These are phyloP conservation scores for Mormyrops boulengeri DNA, from an alignment of 2,797 vertebrate species.

Conservation along the genomic window DNA sequence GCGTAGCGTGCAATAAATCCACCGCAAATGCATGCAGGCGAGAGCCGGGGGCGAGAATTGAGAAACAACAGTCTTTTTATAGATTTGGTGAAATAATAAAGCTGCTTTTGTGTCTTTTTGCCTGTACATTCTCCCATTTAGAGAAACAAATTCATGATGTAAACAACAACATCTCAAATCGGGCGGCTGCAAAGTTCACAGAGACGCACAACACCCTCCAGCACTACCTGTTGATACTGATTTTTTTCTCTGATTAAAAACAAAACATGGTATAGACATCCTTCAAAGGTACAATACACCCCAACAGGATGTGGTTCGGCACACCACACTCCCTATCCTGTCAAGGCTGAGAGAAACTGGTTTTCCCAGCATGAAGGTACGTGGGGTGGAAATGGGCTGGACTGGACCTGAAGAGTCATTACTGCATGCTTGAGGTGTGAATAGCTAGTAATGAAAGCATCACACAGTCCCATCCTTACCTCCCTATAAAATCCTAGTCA, in stretches of 20 bases:
- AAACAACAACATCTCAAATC: not conserved
- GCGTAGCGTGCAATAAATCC: not conserved
- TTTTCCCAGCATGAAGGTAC: not conserved
- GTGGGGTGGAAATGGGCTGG: not conserved
- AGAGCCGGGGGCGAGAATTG: not conserved
- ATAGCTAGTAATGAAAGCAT: not conserved
- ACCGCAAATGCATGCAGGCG: not conserved
- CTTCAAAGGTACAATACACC: not conserved
- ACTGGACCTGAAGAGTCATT: not conserved
- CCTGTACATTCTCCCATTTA: not conserved
- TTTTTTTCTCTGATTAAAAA: not conserved
- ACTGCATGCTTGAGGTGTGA: not conserved
- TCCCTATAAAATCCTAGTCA: constrained; percentile 1
- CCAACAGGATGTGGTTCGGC: not conserved
- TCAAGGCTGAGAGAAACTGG: not conserved
- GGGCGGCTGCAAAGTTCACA: not conserved
- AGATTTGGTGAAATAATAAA: not conserved
- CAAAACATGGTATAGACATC: not conserved
- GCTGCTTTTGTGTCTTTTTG: not conserved
- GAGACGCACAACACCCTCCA: not conserved
- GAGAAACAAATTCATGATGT: not conserved
- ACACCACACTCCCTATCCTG: not conserved
- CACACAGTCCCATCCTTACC: not conserved
- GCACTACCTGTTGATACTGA: not conserved
- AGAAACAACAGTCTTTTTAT: not conserved